Conservation (phyloP, 2,797 vertebrate genomes). For the Antrozous pallidus region DNA sequence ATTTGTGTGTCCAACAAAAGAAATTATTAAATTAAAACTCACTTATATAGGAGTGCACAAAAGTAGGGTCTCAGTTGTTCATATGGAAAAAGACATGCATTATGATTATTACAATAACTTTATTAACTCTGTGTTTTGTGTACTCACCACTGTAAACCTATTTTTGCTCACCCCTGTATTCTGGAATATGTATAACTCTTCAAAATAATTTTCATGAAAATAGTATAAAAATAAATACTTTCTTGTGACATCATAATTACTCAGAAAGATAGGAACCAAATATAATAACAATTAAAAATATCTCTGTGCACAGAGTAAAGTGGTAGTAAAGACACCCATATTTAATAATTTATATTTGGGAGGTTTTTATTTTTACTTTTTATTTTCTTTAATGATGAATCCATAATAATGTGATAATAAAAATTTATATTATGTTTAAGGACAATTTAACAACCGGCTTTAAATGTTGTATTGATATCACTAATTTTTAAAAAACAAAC, state of each 20-base stretch:
- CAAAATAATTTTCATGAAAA: slow-evolving; percentile 8
- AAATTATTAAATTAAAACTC: not conserved
- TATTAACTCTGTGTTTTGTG: not conserved
- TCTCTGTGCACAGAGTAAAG: not conserved
- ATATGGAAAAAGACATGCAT: not conserved
- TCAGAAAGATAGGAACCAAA: not conserved
- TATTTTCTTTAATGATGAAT: not conserved
- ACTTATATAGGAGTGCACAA: not conserved
- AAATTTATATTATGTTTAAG: slow-evolving; percentile 15
- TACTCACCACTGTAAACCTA: not conserved
- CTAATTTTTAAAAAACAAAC: not conserved
- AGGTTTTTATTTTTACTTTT: not conserved
- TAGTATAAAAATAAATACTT: not conserved
- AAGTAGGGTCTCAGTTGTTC: not conserved
- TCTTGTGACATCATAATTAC: not conserved
- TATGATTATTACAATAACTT: not conserved
- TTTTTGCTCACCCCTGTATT: not conserved
- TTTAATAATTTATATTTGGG: not conserved
- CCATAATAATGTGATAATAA: not conserved
- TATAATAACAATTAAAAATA: not conserved
- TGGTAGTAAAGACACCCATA: not conserved
- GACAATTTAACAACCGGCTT: not conserved
- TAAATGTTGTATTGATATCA: not conserved
- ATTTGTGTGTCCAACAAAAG: not conserved
- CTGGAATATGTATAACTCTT: slow-evolving; percentile 3